Conservation (phyloP, 1,140 invertebrate genomes). For the Nixonia krombeini region DNA sequence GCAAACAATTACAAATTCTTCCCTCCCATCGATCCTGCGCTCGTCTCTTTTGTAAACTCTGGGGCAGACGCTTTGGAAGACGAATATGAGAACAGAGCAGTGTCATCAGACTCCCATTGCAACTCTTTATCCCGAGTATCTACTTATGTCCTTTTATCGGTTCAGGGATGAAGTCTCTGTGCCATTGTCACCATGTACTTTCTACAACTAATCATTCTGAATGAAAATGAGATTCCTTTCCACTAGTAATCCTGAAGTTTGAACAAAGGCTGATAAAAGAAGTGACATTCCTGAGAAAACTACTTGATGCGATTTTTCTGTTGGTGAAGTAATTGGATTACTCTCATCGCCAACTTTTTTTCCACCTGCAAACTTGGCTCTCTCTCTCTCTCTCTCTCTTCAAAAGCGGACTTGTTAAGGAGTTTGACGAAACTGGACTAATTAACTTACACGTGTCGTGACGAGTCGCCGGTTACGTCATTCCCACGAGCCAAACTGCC, state of each 20-base stretch:
- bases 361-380: no score
- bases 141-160: not conserved
- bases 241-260: not conserved
- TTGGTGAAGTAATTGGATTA: not conserved
- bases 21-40: no score
- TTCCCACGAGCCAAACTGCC: no score
- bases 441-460: no score
- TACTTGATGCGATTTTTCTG: no score
- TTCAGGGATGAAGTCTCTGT: not conserved
- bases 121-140: not conserved
- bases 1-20: no score
- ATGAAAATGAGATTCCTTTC: conserved; percentile 6
- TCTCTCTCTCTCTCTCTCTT: no score
- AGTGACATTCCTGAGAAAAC: no score
- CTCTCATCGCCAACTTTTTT: not conserved
- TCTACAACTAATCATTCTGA: not conserved
- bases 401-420: no score
- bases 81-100: not conserved
- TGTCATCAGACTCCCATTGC: not conserved
- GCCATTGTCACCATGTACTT: not conserved
- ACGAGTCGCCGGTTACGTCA: no score
- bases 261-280: not conserved
- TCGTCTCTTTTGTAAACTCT: not conserved
- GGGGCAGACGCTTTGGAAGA: not conserved
- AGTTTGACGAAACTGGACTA: no score